Conservation (phyloP, 2,888 invertebrate genomes). For the Dilophus febrilis region DNA sequence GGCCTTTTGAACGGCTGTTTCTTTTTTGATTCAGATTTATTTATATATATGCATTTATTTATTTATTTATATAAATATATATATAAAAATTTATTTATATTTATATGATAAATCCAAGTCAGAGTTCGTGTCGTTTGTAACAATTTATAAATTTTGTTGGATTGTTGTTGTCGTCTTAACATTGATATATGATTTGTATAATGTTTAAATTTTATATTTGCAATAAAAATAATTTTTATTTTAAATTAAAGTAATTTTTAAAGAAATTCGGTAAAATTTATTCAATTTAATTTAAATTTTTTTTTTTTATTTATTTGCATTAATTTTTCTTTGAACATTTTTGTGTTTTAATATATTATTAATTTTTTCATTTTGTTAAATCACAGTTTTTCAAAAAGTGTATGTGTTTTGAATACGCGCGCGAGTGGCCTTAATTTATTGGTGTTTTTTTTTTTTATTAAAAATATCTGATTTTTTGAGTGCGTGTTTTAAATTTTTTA, state of each 20-base stretch:
- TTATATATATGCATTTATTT: background rate
- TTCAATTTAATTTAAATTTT: no score
- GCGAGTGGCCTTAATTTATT: no score
- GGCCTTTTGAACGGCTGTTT: slow-evolving; percentile 31
- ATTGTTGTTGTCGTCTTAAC: background rate
- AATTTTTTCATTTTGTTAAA: background rate
- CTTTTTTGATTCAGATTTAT: background rate
- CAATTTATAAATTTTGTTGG: background rate
- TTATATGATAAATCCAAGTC: background rate
- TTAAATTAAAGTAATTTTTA: no score
- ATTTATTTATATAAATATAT: background rate
- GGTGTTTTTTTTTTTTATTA: background rate
- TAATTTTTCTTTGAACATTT: no score
- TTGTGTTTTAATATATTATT: no score
- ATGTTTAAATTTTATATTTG: no score
- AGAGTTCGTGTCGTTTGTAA: slow-evolving; percentile 2
- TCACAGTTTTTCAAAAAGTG: background rate
- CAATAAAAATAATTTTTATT: no score
- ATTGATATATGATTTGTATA: background rate
- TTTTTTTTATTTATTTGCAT: no score
- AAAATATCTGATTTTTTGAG: background rate
- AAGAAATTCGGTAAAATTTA: no score
- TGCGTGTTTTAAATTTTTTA: no score
- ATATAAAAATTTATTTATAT: no score
- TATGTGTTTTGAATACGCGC: no score